Evolutionary conservation across 2,888 invertebrate genomes (phyloP), one percentile per base, ranked within the genome.

Genomic region (Scrobipalpa costella): DNA sequence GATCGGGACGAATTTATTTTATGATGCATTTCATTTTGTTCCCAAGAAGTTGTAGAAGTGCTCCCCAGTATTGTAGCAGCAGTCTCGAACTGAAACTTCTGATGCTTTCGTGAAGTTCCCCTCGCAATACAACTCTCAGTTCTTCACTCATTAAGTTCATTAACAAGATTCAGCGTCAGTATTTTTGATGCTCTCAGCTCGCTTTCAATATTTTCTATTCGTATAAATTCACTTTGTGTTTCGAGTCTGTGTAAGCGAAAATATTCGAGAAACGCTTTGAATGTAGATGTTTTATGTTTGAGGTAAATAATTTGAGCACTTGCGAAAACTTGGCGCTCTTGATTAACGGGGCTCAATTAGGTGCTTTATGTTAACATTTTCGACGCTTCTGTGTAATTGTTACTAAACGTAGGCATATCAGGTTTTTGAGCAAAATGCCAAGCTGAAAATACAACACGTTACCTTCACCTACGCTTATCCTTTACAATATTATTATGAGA

Each of bases 271-370:
- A 86, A 85, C 83, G 81, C 84, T 90, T 88, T 87, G 83, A 87
- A 87, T 84, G 80, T 79, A 82, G 80, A 87, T 87, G 87, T 88
- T 89, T 88, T 87, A 81, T 88, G 86, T 88, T 88, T 84, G 84
- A 84, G 87, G 86, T 84, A 87, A 88, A 90, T 88, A 87, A 89
- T 88, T 86, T 83, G 82, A 88, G 85, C 82, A 86, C 84, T 89
- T 85, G 85, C 80, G 84, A 88, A 90, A 88, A 89, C 87, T 90
- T 87, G 71, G 77, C 77, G 79, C 81, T 88, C 84, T 87, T 88
- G 86, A 89, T 90, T 89, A 90, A 86, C 85, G 79, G 79, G 75
- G 83, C 88, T 85, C 85, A 88, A 90, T 90, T 90, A 86, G 81
- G 78, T 84, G 78, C 80, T 86, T 84, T 77, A 83, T 83, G 77